Base-by-base conservation (phyloP, 2,113 vertebrate genomes). In the Gallinago jamesoni region DNA sequence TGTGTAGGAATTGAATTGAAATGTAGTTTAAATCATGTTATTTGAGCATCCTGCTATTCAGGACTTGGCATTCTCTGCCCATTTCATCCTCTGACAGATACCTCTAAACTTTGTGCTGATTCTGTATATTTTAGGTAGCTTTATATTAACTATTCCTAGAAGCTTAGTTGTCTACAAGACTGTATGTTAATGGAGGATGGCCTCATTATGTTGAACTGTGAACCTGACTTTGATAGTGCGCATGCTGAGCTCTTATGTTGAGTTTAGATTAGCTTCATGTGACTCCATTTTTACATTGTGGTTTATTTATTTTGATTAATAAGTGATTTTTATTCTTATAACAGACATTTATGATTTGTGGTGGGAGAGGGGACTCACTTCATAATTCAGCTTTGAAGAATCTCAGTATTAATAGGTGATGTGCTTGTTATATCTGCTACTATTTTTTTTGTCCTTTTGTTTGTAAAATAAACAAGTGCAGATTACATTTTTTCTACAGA, bases 241-340 rank as follows among this genome's bases (percentile, higher is more conserved):
- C 2, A 0, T 15, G 12, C 17, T 53, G 31, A 88, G 15, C 3
- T 69, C 11, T 67, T 31, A n/a, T 5, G 5, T 3, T 43, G 48
- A 80, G 7, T 43, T 85, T 85, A 92, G 30, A 53, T 21, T 14
- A 89, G 37, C 2, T 16, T 76, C 1, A 0, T 52, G 47, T 16
- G 41, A 5, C 14, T 84, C 24, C 16, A 53, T 10, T 76, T 88
- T 92, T 57, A 8, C 50, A 30, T 5, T 10, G 30, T 37, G 4
- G 11, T 59, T 70, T 83, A 20, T 77, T 94, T 90, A 21, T 73
- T 88, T 92, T 84, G 4, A 48, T 86, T 73, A 66, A 77, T 67
- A 84, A 25, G 14, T 45, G 3, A 0, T 18, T 76, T 73, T 83
- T 41, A 74, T 64, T 79, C 31, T 39, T 62, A 24, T 30, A 48